Evolutionary conservation across 1,140 invertebrate genomes (phyloP).

Genomic region (Sinonovacula constricta): DNA sequence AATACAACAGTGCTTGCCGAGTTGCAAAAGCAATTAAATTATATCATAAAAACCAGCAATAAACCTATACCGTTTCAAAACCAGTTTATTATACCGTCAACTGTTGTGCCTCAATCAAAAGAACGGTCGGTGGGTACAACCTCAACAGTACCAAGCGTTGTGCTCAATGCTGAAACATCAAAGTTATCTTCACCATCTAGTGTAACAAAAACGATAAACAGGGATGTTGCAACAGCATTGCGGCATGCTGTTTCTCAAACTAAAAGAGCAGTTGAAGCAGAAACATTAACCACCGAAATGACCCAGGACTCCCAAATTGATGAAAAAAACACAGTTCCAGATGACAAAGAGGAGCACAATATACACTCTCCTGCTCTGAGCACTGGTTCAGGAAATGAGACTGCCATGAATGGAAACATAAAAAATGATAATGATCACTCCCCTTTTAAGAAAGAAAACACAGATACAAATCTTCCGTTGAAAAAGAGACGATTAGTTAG

Average conservation of each 20-base stretch:
- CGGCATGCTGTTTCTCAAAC: conserved; percentile 25
- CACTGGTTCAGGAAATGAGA: not conserved
- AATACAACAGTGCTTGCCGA: too few species aligned
- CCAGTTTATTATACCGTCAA: too few species aligned
- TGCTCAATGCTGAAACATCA: not conserved
- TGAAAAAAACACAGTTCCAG: not conserved
- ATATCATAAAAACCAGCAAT: too few species aligned
- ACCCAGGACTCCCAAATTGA: too few species aligned
- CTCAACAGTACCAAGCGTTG: not conserved
- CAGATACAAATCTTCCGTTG: conserved; percentile 39
- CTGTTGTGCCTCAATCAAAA: too few species aligned
- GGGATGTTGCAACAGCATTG: conserved; percentile 30
- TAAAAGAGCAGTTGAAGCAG: not conserved
- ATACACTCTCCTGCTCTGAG: not conserved
- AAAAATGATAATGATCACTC: too few species aligned
- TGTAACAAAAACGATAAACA: conserved; percentile 17
- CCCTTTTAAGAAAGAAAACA: conserved; percentile 21
- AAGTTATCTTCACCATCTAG: not conserved
- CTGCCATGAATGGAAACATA: not conserved
- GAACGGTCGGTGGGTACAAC: too few species aligned
- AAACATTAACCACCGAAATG: not conserved
- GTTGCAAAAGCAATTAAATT: too few species aligned
- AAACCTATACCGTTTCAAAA: too few species aligned
- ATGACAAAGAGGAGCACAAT: too few species aligned
- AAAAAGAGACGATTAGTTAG: conserved; percentile 36